Conservation (phyloP, 2,797 vertebrate genomes). For the Eulemur coronatus region DNA sequence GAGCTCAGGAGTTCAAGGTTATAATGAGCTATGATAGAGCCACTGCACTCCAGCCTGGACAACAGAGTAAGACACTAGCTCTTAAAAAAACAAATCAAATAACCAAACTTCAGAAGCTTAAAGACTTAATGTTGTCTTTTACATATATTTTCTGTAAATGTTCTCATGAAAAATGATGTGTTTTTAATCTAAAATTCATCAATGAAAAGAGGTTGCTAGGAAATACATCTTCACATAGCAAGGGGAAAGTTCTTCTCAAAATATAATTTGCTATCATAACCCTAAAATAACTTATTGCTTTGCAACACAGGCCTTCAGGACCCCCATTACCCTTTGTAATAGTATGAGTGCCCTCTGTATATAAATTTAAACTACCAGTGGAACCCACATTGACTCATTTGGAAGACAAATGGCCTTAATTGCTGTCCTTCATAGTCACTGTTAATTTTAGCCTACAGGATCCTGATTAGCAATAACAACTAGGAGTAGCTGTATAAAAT, state of each 20-base stretch:
- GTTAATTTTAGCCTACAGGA: slow-evolving; percentile 81
- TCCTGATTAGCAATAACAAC: slow-evolving; percentile 77
- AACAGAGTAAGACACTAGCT: background rate
- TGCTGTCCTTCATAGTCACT: slow-evolving; percentile 73
- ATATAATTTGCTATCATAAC: slow-evolving; percentile 69
- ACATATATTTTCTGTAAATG: background rate
- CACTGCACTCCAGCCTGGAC: background rate
- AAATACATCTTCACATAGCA: slow-evolving; percentile 38
- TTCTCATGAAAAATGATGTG: background rate
- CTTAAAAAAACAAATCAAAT: background rate
- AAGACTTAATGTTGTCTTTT: background rate
- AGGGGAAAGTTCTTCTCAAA: slow-evolving; percentile 43
- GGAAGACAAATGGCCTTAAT: slow-evolving; percentile 83
- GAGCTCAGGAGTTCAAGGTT: background rate
- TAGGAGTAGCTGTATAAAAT: background rate
- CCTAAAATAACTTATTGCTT: slow-evolving; percentile 77
- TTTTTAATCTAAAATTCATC: slow-evolving; percentile 50
- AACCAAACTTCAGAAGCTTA: background rate
- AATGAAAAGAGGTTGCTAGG: slow-evolving; percentile 2
- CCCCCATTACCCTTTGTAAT: slow-evolving; percentile 77
- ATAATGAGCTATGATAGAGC: background rate
- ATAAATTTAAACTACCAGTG: slow-evolving; percentile 81
- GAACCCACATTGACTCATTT: slow-evolving; percentile 80
- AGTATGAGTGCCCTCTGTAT: slow-evolving; percentile 73
- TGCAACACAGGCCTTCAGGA: slow-evolving; percentile 70